Base-by-base conservation (phyloP, 2,888 invertebrate genomes). In the Plemyria rubiginata region DNA sequence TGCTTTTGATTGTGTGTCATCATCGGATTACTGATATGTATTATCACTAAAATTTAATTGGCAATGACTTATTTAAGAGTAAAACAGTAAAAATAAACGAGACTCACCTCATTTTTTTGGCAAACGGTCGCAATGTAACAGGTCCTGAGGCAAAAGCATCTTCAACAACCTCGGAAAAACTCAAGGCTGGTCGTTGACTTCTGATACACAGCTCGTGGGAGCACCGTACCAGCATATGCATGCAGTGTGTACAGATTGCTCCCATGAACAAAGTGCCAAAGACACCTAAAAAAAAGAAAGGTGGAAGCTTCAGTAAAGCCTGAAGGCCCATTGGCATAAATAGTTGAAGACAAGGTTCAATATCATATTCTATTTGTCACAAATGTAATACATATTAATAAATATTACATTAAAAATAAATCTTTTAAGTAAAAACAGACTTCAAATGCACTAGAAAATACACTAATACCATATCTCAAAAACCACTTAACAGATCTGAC, bases 161-260 rank as follows among this genome's bases (percentile, higher is more conserved):
- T 82, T 96, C 96, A 22, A 96, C 95, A 5, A 97, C 97, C 78
- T 96, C 96, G 0, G 97, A 94, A 83, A 98, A 98, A 77, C 94
- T 95, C 73, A 98, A 81, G 4, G 96, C 91, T n/a, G 96, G 95
- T 60, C 90, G 83, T 81, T 96, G 95, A 60, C 94, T 93, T 68
- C 96, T 92, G 60, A 94, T 92, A 81, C 96, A 96, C 9, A 97
- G 86, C 77, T 96, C 96, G 79, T 96, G 96, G 9, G 96, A 94
- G 83, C 96, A 96, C 61, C 92, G 92, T 16, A 95, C 96, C 80
- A 96, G 90, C 88, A 97, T 95, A 82, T 98, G 97, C 97, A 97
- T 98, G 87, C 98, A 98, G 85, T 98, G 98, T 12, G 97, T 96
- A 84, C 98, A 98, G 71, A 98, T 94, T n/a, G 94, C 90, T 12